Evolutionary conservation across 1,140 invertebrate species (phyloP), one percentile per base, ranked within the genome.

Genomic region (Pristionchus pacificus): DNA sequence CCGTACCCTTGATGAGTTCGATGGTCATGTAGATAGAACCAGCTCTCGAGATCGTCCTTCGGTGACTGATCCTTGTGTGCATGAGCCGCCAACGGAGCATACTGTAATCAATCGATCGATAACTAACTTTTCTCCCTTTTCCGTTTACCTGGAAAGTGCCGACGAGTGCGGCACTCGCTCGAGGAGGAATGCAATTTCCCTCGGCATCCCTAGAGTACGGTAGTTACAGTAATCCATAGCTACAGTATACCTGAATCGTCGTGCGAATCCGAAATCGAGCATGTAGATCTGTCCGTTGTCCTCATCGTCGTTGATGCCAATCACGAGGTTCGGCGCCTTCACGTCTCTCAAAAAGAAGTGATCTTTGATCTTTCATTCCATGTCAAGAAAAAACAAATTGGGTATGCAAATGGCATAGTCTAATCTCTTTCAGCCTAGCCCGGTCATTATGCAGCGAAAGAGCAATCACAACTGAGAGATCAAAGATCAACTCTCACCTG

Each of bases 271-370:
- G 70, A 77, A 79, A 60, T 79, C 77, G 14, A 78, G 65, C 76
- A 78, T 78, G 65, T 78, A 78, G n/a, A 78, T 19, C 6, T 10
- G 6, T 19, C 38, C 68, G n/a, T 67, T 70, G 0, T 67, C 79
- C 24, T 59, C 68, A 6, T 49, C 38, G 14, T 74, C 31, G 19
- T 63, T 61, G 14, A 70, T 59, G 1, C 77, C 77, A 55, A 78
- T 77, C 19, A 76, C 76, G 55, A 78, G 79, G 32, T 78, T 78
- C 0, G 77, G 77, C 1, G 77, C 78, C 65, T 78, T 78, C 10
- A 78, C 74, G 49, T 78, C 77, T 2, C 77, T 67, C n/a, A n/a
- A n/a, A n/a, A n/a, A n/a, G n/a, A n/a, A n/a, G n/a, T n/a, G n/a
- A n/a, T n/a, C n/a, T n/a, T n/a, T n/a, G n/a, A n/a, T n/a, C n/a